phyloP scores from a whole-genome alignment of 2,888 invertebrate species.

The Craniophora ligustri region DNA sequence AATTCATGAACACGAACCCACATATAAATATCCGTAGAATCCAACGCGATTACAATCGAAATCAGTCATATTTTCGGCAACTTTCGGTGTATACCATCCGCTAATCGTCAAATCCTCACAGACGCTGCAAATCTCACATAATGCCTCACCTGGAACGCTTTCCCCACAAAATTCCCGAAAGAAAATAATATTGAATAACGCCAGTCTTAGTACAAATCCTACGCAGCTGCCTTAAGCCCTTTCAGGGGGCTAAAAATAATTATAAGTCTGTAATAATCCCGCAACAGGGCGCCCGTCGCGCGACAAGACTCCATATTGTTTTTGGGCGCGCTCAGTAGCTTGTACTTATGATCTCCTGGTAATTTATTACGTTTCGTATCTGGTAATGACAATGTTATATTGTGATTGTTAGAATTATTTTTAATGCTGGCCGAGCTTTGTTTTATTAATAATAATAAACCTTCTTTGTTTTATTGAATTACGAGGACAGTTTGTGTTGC shows the following conservation, averaged over 20 bases:
- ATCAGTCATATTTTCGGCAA: constrained; percentile 34
- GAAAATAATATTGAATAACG: constrained; percentile 87
- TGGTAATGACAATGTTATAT: constrained; percentile 52
- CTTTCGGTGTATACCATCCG: constrained; percentile 46
- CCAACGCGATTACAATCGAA: constrained; percentile 36
- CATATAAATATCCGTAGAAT: constrained; percentile 8
- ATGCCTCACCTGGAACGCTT: constrained; percentile 73
- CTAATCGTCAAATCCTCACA: constrained; percentile 59
- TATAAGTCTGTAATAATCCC: constrained; percentile 70
- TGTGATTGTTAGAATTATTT: constrained; percentile 46
- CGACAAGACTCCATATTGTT: constrained; percentile 67
- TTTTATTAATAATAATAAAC: background rate
- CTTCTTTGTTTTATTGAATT: no score
- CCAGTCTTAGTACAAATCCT: constrained; percentile 81
- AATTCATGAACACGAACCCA: no score
- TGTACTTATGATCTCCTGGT: constrained; percentile 59
- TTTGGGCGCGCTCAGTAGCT: constrained; percentile 58
- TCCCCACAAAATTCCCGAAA: constrained; percentile 60
- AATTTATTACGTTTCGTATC: constrained; percentile 51
- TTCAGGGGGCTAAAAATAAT: constrained; percentile 77
- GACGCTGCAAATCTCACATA: constrained; percentile 72
- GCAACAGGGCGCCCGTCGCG: constrained; percentile 59
- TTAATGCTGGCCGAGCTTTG: constrained; percentile 22
- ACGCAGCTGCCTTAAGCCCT: constrained; percentile 82
- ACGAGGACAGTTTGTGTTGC: no score